Evolutionary conservation across 2,888 invertebrate genomes (phyloP), one percentile per base, ranked within the genome.

Genomic region (Antitype chi): DNA sequence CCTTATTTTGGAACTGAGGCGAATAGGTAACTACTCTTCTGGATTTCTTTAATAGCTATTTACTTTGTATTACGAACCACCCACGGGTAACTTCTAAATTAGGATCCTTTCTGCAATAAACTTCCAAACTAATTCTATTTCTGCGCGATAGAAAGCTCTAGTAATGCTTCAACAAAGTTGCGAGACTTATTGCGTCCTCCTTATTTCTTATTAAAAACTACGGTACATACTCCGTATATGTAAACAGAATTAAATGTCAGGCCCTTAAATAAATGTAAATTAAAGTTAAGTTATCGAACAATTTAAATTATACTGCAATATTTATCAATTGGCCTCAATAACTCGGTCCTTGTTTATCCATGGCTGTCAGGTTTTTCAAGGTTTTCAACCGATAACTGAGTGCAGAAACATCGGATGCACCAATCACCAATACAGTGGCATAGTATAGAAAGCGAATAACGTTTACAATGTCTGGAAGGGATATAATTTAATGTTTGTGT

Each of bases 261-360:
- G 11, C 69, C 60, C 82, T 66, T 43, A 82, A 72, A 82, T 68
- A 70, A 78, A 74, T 71, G 49, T 63, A 66, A 75, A 84, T 53
- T 62, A 38, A 74, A 63, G 53, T 80, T 53, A 69, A 80, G 28
- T 71, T 57, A 76, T 69, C 69, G 74, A 74, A 57, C 72, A 85
- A 79, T 84, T 82, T 81, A 85, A 85, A 76, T 74, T 74, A 72
- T 55, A 60, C 23, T 69, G 84, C 71, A 83, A 74, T 74, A 84
- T 79, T 78, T 81, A 86, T 87, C 86, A 78, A 75, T 80, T 80
- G 88, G 68, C 87, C 87, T 87, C 82, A 86, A 86, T 86, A 75
- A 28, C 64, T 25, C 64, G 63, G 53, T 80, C 75, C 79, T 75
- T 78, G 70, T 77, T 80, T 77, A 74, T 79, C 73, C 86, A 85